A percentile compares a stretch with the other conserved stretches of the same genome.
phyloP scores from a whole-genome alignment of 1,140 invertebrate species.

The Tetraneura akinire region DNA sequence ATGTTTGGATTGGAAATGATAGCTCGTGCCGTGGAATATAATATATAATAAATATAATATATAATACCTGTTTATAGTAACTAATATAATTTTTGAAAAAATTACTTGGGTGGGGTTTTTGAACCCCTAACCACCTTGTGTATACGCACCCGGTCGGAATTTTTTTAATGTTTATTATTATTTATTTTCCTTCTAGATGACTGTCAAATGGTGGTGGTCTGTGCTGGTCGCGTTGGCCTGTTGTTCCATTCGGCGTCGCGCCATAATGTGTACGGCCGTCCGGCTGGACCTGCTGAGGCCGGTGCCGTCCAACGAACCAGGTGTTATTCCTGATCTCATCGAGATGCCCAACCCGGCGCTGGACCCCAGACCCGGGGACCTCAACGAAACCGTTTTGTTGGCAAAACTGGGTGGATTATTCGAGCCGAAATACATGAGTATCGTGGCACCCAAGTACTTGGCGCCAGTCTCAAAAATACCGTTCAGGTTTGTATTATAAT shows the following conservation, averaged over 20 bases:
- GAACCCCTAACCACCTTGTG: too few species aligned
- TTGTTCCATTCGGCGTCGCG: constrained; percentile 53
- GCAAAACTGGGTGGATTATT: constrained; percentile 61
- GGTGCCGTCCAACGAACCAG: constrained; percentile 54
- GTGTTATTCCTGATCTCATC: constrained; percentile 60
- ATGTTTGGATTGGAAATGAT: too few species aligned
- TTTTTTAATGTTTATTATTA: too few species aligned
- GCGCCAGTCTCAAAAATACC: constrained; percentile 56
- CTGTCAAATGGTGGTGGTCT: constrained; percentile 51
- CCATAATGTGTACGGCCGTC: constrained; percentile 29
- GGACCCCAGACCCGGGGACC: constrained; percentile 61
- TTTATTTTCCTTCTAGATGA: too few species aligned
- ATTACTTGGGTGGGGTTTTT: too few species aligned
- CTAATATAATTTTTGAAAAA: too few species aligned
- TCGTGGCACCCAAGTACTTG: constrained; percentile 49
- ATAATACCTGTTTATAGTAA: too few species aligned
- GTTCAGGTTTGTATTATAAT: constrained; percentile 54
- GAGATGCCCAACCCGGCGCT: constrained; percentile 61
- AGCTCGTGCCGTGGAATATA: too few species aligned
- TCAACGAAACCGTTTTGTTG: constrained; percentile 60
- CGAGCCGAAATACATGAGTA: constrained; percentile 62
- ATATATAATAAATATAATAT: too few species aligned
- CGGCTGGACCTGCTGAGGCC: constrained; percentile 55
- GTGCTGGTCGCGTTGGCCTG: constrained; percentile 55
- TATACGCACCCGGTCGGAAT: too few species aligned